Evolutionary conservation across 2,888 invertebrate genomes (phyloP), one percentile per base, ranked within the genome.

Genomic region (Pristionchus japonicus): DNA sequence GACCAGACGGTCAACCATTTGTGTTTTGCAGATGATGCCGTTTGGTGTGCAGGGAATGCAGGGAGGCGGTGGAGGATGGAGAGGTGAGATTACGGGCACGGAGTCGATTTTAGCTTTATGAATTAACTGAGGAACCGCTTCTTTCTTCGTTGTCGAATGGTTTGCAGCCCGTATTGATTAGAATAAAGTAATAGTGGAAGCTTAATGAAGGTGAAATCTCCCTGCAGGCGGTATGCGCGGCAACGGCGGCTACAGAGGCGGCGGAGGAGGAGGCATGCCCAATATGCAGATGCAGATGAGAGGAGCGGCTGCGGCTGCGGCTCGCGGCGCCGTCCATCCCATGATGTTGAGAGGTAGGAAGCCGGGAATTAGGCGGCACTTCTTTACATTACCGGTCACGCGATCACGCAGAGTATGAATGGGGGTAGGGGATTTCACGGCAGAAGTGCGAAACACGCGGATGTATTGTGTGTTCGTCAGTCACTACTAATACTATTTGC

Each of bases 271-370:
- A 9, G 52, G 52, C 23, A 31, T 49, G 52, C 82, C 49, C 13
- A 27, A 31, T 20, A 77, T 77, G 82, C 82, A 83, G 52, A 83
- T 83, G 82, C 82, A 83, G 52, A 83, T 83, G 82, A 83, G 82
- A 83, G 82, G 82, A 20, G 82, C 82, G 17, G 82, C 82, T 1
- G 52, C 49, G 7, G 82, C 82, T 9, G 82, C 82, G 6, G 82
- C 82, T 3, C 49, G 82, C 7, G 82, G 82, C 15, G 52, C 82
- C 20, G 43, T 43, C 52, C 82, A 83, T 83, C 82, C 82, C 17
- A 83, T 83, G 82, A 83, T 83, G 82, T 52, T 83, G 82, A 83
- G 82, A 83, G 82, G 82, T 83, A 52, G 43, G 43, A 43, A 43
- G 43, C n/a, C n/a, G n/a, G n/a, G n/a, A n/a, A n/a, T n/a, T n/a